These are phyloP conservation scores for Heliconius hortense DNA, from an alignment of 2,888 invertebrate genomes.

Conservation along the genomic window DNA sequence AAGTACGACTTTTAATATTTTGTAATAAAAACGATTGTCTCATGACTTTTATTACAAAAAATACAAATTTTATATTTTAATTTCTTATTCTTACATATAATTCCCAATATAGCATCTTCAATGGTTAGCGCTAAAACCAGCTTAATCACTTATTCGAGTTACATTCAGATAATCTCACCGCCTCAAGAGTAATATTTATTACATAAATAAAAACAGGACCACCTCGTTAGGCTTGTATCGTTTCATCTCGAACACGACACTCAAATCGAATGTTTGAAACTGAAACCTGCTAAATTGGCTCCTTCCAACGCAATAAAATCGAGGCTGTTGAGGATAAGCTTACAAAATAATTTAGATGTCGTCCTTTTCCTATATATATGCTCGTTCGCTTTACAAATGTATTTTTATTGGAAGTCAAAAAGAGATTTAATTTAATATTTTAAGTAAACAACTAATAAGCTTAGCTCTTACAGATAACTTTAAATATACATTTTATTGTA, in stretches of 20 bases:
- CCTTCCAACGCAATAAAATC: conserved; percentile 40
- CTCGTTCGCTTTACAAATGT: conserved; percentile 5
- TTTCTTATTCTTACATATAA: background rate
- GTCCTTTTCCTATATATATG: conserved; percentile 30
- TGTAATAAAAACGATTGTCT: too few relatives aligned
- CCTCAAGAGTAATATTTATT: conserved; percentile 47
- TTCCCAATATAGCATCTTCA: background rate
- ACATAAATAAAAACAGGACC: conserved; percentile 43
- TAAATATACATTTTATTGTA: background rate
- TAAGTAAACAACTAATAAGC: background rate
- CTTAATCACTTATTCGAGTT: background rate
- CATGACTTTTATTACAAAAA: too few relatives aligned
- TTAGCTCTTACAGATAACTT: background rate
- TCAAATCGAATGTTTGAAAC: conserved; percentile 43
- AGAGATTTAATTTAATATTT: background rate
- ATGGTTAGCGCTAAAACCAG: background rate
- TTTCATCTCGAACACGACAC: conserved; percentile 39
- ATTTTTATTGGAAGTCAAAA: conserved; percentile 1
- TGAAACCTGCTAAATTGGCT: conserved; percentile 44
- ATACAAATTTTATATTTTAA: too few relatives aligned
- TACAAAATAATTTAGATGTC: conserved; percentile 35
- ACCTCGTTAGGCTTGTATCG: conserved; percentile 45
- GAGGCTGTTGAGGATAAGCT: conserved; percentile 32
- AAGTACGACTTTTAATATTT: too few relatives aligned
- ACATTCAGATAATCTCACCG: conserved; percentile 5